phyloP scores from a whole-genome alignment of 2,888 invertebrate genomes.

The Orthonychiurus folsomi region DNA sequence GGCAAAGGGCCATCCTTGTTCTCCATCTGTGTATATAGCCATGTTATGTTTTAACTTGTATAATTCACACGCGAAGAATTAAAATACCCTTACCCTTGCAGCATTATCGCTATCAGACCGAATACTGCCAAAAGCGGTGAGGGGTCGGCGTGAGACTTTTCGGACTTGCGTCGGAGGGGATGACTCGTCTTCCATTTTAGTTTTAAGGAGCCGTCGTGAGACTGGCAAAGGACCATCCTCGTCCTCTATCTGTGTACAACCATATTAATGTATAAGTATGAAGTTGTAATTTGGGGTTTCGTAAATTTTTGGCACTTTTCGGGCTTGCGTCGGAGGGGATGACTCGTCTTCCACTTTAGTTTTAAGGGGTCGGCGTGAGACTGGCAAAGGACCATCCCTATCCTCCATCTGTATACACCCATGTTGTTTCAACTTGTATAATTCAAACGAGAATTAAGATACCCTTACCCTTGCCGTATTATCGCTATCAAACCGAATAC shows the following conservation, averaged over 20 bases:
- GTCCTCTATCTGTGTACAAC: too few species aligned
- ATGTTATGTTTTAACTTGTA: too few species aligned
- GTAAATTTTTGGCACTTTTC: constrained; percentile 26
- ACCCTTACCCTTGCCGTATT: constrained; percentile 11
- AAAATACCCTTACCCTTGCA: not conserved
- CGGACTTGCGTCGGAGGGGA: too few species aligned
- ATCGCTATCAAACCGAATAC: constrained; percentile 22
- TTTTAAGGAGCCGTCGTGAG: too few species aligned
- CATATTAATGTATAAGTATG: too few species aligned
- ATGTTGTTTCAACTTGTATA: too few species aligned
- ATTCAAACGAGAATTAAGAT: too few species aligned
- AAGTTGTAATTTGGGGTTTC: constrained; percentile 18
- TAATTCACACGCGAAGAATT: not conserved
- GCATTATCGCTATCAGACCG: constrained; percentile 22
- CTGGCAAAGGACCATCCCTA: too few species aligned
- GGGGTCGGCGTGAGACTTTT: too few species aligned
- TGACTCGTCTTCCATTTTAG: too few species aligned
- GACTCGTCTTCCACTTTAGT: not conserved
- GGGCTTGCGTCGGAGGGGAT: not conserved
- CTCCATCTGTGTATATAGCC: not conserved
- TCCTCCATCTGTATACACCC: too few species aligned
- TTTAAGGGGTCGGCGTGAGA: not conserved
- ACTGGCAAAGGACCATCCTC: too few species aligned
- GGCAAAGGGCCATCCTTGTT: not conserved
- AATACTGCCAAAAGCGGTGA: constrained; percentile 21